Percentiles rank a stretch among this genome's conserved stretches.
These are phyloP conservation scores for Halcyon smyrnensis DNA, from an alignment of 2,797 vertebrate genomes.

Conservation along the genomic window DNA sequence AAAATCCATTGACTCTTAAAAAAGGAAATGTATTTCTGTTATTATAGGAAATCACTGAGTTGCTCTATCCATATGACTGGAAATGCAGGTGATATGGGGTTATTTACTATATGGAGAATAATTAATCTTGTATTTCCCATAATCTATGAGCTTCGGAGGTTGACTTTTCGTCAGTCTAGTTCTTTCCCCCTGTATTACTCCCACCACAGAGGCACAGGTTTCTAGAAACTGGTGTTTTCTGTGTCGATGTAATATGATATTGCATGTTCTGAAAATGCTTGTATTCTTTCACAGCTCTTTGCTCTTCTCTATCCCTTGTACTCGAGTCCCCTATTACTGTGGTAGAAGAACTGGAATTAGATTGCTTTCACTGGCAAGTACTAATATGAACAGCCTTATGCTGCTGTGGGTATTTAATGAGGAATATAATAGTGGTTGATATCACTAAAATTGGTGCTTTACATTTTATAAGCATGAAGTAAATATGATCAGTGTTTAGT, in stretches of 20 bases:
- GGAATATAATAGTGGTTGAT: not conserved
- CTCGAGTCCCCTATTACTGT: not conserved
- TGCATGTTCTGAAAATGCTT: not conserved
- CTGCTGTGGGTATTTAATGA: not conserved
- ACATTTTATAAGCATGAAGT: not conserved
- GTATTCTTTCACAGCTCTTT: not conserved
- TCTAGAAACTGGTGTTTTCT: not conserved
- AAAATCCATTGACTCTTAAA: fast-evolving
- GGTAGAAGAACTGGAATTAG: not conserved
- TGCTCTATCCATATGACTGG: not conserved
- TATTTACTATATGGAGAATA: not conserved
- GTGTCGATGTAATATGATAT: not conserved
- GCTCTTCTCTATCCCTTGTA: not conserved
- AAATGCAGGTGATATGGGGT: not conserved
- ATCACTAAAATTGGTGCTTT: not conserved
- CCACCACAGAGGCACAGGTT: not conserved
- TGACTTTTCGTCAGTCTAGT: not conserved
- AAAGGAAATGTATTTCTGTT: not conserved
- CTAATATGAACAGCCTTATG: not conserved
- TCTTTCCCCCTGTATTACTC: not conserved
- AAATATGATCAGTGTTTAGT: not conserved
- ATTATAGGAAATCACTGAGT: not conserved
- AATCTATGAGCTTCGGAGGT: not conserved
- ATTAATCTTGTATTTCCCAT: not conserved
- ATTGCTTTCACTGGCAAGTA: not conserved